These are phyloP conservation scores for Triplophysa dalaica DNA, from an alignment of 2,113 vertebrate genomes.

Conservation along the genomic window DNA sequence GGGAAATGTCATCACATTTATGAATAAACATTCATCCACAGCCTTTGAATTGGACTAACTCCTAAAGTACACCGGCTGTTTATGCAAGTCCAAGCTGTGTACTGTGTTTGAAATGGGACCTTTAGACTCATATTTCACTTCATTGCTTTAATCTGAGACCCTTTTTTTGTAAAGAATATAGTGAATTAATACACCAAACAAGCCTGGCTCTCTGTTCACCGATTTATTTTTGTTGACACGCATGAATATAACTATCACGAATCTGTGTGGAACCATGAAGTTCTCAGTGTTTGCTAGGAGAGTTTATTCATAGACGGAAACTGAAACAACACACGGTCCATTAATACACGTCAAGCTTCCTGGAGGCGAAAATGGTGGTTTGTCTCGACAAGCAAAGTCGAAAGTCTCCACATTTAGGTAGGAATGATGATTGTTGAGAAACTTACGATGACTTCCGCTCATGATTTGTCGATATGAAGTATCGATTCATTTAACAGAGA, in stretches of 20 bases:
- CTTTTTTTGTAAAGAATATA: neutral
- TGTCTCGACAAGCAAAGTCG: neutral
- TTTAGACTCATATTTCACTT: conserved; percentile 37
- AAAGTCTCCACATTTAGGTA: conserved; percentile 12
- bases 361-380: conserved; percentile 13
- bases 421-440: neutral
- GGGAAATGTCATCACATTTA: too few relatives aligned
- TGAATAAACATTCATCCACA: too few relatives aligned
- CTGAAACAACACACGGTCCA: conserved; percentile 37
- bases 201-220: neutral
- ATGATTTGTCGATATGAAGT: neutral
- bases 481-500: neutral
- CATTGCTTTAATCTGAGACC: conserved; percentile 30
- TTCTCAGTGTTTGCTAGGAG: neutral
- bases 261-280: neutral
- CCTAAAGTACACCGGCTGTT: conserved; percentile 2
- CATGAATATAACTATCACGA: neutral
- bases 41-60: neutral
- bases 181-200: neutral
- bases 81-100: conserved; percentile 13
- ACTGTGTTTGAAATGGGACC: conserved; percentile 2
- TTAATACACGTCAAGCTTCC: conserved; percentile 43
- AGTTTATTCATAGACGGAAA: conserved; percentile 36
- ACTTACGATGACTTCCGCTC: neutral
- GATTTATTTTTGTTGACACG: neutral